A percentile compares a stretch with the other conserved stretches of the same genome.
These are phyloP conservation scores for Gallinago jamesoni DNA, from an alignment of 2,113 vertebrate genomes.

Conservation along the genomic window DNA sequence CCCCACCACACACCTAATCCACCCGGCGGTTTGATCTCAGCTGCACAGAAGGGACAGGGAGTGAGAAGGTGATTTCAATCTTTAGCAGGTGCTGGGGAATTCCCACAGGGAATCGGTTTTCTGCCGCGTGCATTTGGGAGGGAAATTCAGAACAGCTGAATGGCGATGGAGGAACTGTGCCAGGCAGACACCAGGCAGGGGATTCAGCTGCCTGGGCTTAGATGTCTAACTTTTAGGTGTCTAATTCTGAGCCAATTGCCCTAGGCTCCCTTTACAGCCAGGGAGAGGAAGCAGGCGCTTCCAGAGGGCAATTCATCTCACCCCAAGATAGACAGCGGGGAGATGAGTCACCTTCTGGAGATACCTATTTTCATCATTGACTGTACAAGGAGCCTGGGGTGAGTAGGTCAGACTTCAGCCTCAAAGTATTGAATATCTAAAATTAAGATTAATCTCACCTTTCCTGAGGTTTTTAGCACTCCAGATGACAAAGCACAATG, in stretches of 20 bases:
- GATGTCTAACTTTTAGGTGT: background rate
- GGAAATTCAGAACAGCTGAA: conserved; percentile 18
- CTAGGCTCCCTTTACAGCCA: conserved; percentile 32
- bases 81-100: background rate
- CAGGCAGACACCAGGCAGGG: conserved; percentile 22
- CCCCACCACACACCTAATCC: background rate
- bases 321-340: background rate
- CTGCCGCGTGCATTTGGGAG: background rate
- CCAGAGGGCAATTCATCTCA: conserved; percentile 38
- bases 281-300: conserved; percentile 1
- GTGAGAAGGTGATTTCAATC: background rate
- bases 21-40: background rate
- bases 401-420: conserved; percentile 12
- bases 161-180: background rate
- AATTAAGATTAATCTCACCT: conserved; percentile 30
- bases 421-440: background rate
- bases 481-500: background rate
- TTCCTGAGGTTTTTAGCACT: background rate
- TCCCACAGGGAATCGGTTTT: conserved; percentile 2
- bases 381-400: background rate
- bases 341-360: conserved; percentile 29
- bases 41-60: background rate
- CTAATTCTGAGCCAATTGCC: conserved; percentile 34
- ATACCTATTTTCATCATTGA: background rate
- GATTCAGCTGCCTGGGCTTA: conserved; percentile 5